A percentile compares a stretch with the other conserved stretches of the same genome.
phyloP scores from a whole-genome alignment of 2,888 invertebrate genomes.

The Tetheella fluctuosa region DNA sequence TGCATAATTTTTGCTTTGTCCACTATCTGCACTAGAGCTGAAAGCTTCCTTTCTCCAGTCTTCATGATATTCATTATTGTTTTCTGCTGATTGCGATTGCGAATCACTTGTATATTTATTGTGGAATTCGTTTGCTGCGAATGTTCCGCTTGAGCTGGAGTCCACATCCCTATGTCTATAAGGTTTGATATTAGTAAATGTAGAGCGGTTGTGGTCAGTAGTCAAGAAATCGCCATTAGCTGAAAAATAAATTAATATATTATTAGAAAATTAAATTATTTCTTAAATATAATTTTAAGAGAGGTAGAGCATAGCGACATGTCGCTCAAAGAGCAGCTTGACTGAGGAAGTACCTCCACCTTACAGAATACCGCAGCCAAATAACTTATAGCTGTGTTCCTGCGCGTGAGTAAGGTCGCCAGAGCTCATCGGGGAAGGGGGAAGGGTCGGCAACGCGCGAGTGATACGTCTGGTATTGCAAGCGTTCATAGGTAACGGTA shows the following conservation, averaged over 20 bases:
- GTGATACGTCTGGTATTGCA: no score
- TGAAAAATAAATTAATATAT: background rate
- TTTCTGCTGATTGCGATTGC: background rate
- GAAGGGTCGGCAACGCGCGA: no score
- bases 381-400: no score
- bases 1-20: background rate
- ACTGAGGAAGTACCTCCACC: no score
- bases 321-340: no score
- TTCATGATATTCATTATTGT: background rate
- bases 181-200: background rate
- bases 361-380: no score
- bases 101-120: background rate
- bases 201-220: background rate
- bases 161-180: background rate
- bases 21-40: background rate
- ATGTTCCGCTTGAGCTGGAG: background rate
- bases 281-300: background rate
- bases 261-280: background rate
- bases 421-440: no score
- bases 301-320: no score
- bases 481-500: no score
- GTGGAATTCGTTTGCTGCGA: background rate
- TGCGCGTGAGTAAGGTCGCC: no score
- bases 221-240: conserved; percentile 2
- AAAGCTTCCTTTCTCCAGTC: background rate